Evolutionary conservation across 1,140 invertebrate genomes (phyloP), one percentile per base, ranked within the genome.

Genomic region (Bilobella aurantiaca): DNA sequence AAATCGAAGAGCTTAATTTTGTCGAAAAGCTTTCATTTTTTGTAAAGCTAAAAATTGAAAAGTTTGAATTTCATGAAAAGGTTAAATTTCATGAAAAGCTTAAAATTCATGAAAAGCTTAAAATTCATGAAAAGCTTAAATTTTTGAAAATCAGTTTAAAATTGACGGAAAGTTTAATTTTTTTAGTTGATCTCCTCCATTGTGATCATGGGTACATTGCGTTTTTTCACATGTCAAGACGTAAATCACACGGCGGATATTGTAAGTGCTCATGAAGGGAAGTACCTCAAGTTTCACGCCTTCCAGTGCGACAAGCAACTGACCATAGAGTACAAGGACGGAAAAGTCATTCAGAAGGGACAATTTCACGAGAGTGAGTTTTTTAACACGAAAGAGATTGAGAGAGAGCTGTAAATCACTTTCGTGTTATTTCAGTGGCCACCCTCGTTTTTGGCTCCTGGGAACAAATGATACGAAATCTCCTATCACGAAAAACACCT

Each of bases 361-460:
- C 62, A 64, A 29, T 71, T 49, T 57, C 64, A 71, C 62, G 67
- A 71, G 64, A 58, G 66, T 66, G 31, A 14, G 47, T 53, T n/a
- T 42, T 16, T 49, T 37, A 16, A 31, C 21, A 53, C 27, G 18
- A 34, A 37, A 61, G 21, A 34, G 30, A 37, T 42, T 42, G 37
- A 42, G n/a, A n/a, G n/a, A n/a, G 34, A 42, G 34, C 34, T 42
- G 18, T 8, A 18, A 42, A 8, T 42, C 34, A 18, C 30, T 61
- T 37, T 61, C 14, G 16, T 53, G 23, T 63, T 21, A 46, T 25
- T 61, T 37, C 27, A 70, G 78, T 76, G 64, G 78, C 79, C n/a
- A 76, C 79, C 3, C 65, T 81, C 18, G 67, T 81, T 57, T 79
- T 79, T 74, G 76, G 75, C 8, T 78, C 78, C 28, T 74, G 78